Evolutionary conservation across 2,797 vertebrate genomes (phyloP).

Genomic region (Notolabrus celidotus): DNA sequence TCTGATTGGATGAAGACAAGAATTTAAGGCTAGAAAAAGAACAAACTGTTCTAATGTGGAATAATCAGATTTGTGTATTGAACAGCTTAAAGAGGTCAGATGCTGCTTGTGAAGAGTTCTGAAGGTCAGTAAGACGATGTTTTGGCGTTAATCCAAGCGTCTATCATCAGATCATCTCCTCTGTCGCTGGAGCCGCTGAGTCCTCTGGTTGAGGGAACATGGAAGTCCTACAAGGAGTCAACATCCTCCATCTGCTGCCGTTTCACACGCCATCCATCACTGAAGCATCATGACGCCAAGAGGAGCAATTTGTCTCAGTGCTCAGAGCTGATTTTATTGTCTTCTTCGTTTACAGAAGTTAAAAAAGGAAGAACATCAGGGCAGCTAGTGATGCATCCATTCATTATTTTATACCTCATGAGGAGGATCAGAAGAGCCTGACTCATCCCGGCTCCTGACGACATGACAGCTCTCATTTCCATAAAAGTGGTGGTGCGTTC

Average conservation of each 20-base stretch:
- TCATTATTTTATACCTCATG: not conserved
- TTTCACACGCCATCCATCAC: not conserved
- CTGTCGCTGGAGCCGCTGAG: not conserved
- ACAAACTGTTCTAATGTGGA: conserved; percentile 18
- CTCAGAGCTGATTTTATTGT: not conserved
- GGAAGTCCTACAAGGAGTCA: no score
- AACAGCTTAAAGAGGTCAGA: no score
- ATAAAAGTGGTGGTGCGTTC: not conserved
- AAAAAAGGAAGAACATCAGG: not conserved
- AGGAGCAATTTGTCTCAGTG: no score
- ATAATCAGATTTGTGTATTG: conserved; percentile 21
- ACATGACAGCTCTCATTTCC: not conserved
- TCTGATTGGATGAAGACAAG: conserved; percentile 37
- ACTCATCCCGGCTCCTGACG: not conserved
- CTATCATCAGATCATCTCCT: no score
- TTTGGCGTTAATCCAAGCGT: no score
- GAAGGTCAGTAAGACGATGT: no score
- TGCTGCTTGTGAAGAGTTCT: no score
- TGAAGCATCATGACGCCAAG: not conserved
- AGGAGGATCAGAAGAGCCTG: not conserved
- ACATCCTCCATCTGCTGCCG: conserved; percentile 8
- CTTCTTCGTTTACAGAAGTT: not conserved
- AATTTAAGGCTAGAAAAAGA: conserved; percentile 7
- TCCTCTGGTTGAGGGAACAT: not conserved
- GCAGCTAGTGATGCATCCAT: no score